These are phyloP conservation scores for Cossypha heuglini DNA, from an alignment of 2,797 vertebrate species.

Conservation along the genomic window DNA sequence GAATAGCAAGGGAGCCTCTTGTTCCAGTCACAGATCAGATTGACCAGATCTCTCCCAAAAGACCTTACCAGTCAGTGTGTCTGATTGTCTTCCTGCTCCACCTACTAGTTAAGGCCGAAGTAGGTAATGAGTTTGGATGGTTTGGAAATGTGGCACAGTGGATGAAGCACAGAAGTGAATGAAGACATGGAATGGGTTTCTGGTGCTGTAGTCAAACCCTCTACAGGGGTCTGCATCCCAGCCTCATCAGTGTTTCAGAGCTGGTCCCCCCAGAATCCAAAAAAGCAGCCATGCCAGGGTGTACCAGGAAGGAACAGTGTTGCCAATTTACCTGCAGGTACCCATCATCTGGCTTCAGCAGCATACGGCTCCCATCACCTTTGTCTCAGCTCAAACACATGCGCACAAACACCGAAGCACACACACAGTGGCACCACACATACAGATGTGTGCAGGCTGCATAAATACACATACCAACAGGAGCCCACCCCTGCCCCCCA, in stretches of 20 bases:
- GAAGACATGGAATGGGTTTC: neutral
- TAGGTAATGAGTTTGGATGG: neutral
- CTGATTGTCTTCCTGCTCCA: conserved; percentile 17
- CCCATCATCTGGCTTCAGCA: neutral
- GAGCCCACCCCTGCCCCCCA: neutral
- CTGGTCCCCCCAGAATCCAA: neutral
- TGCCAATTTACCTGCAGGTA: neutral
- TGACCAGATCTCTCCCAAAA: neutral
- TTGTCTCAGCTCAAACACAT: neutral
- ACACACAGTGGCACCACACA: neutral
- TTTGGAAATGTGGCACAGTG: neutral
- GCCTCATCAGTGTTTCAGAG: neutral
- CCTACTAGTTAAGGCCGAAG: conserved; percentile 11
- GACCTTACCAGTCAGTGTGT: neutral
- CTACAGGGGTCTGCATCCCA: neutral
- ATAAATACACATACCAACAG: conserved; percentile 10
- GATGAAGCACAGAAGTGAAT: neutral
- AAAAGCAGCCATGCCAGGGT: neutral
- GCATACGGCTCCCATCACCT: neutral
- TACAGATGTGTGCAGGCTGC: conserved; percentile 1
- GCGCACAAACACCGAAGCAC: neutral
- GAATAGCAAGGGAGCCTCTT: neutral
- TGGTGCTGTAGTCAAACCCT: neutral
- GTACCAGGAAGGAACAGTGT: neutral
- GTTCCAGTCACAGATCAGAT: neutral